Conservation (phyloP, 1,140 invertebrate genomes). For the Aculops lycopersici region DNA sequence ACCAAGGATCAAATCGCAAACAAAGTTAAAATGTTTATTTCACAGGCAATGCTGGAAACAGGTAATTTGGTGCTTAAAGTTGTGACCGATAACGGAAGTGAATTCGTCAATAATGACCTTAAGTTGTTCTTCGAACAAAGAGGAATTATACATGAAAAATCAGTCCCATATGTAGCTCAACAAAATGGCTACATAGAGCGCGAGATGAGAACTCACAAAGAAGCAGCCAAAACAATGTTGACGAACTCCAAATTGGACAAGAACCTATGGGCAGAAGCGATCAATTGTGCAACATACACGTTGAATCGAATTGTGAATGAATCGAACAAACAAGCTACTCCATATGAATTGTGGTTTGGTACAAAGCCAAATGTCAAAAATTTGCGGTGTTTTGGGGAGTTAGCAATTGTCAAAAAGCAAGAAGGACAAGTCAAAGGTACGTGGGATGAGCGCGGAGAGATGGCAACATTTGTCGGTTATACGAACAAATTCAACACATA, state of each 20-base stretch:
- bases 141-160: background rate
- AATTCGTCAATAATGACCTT: background rate
- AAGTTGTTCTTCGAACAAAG: background rate
- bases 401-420: too few relatives aligned
- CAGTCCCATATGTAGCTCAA: constrained; percentile 18
- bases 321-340: too few relatives aligned
- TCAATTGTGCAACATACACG: too few relatives aligned
- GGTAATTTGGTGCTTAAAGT: background rate
- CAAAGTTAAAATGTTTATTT: background rate
- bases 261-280: too few relatives aligned
- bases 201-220: constrained; percentile 16
- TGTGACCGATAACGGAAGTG: background rate
- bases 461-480: too few relatives aligned
- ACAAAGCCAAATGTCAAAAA: constrained; percentile 2
- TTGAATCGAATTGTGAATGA: too few relatives aligned
- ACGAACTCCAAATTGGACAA: too few relatives aligned
- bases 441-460: too few relatives aligned
- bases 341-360: constrained; percentile 9
- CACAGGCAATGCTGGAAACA: background rate
- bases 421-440: too few relatives aligned
- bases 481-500: too few relatives aligned
- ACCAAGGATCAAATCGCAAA: background rate
- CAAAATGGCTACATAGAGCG: constrained; percentile 20
- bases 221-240: constrained; percentile 16
- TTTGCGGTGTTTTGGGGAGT: constrained; percentile 4